These are phyloP conservation scores for Clarias batrachus DNA, from an alignment of 2,113 vertebrate genomes.

Conservation along the genomic window DNA sequence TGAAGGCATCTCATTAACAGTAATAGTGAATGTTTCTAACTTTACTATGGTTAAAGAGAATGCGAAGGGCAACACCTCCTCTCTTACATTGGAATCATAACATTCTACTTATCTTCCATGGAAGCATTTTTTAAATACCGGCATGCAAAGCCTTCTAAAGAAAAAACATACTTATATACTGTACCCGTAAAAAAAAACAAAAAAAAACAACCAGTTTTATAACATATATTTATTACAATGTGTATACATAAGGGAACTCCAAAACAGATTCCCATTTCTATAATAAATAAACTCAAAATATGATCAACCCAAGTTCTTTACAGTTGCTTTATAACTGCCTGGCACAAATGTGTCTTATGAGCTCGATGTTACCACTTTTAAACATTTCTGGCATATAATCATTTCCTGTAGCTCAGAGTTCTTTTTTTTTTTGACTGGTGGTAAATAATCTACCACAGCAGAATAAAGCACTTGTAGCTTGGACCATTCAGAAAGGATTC, in stretches of 20 bases:
- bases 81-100: neutral
- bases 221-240: neutral
- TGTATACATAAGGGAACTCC: neutral
- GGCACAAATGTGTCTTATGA: neutral
- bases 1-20: neutral
- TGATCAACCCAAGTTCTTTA: neutral
- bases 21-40: neutral
- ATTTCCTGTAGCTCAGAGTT: neutral
- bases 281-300: neutral
- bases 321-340: neutral
- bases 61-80: neutral
- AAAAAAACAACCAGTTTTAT: neutral
- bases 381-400: neutral
- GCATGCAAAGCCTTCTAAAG: neutral
- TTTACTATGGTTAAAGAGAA: neutral
- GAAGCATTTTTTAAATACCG: neutral
- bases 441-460: neutral
- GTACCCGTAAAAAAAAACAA: too few species aligned
- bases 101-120: neutral
- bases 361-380: neutral
- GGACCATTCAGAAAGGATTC: neutral
- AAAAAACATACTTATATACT: neutral
- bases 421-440: neutral
- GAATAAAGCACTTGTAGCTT: too few species aligned
- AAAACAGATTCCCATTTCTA: neutral